phyloP scores from a whole-genome alignment of 1,140 invertebrate species.

The Geopemphigus sp. region DNA sequence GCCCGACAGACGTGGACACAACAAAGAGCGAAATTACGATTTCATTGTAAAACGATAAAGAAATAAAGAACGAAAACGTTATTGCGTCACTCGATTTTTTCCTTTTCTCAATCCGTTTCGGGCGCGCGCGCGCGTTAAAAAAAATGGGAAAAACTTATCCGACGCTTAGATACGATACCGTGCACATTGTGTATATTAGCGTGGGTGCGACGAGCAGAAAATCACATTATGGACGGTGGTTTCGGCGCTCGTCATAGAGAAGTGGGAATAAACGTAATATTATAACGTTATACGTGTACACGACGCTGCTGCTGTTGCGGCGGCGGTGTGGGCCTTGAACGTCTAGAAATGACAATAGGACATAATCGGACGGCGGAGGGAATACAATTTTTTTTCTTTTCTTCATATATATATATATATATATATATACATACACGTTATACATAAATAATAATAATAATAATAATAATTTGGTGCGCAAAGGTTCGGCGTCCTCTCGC shows the following conservation, averaged over 20 bases:
- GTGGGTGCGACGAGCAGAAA: conserved; percentile 38
- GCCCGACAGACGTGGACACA: not conserved
- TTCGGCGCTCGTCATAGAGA: conserved; percentile 21
- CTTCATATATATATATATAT: not conserved
- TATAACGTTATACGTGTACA: not conserved
- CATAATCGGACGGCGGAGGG: conserved; percentile 16
- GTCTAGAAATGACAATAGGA: conserved; percentile 40
- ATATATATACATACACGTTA: not conserved
- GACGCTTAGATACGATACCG: too few species aligned
- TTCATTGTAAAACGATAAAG: conserved; percentile 21
- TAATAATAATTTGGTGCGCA: conserved; percentile 29
- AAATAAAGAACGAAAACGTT: not conserved
- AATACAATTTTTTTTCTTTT: conserved; percentile 25
- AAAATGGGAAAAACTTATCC: conserved; percentile 15
- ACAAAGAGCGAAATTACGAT: conserved; percentile 29
- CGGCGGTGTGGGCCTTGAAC: conserved; percentile 27
- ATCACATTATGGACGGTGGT: conserved; percentile 47
- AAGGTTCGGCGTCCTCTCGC: conserved; percentile 34
- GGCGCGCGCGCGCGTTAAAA: not conserved
- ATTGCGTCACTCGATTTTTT: conserved; percentile 28
- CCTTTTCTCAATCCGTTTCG: conserved; percentile 8
- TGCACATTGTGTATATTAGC: not conserved
- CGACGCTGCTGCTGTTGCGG: not conserved
- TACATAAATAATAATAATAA: conserved; percentile 26
- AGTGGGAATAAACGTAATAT: not conserved